Conservation (phyloP, 35 echinoderm and acorn worm species). For the Nesometra sesokonis region DNA sequence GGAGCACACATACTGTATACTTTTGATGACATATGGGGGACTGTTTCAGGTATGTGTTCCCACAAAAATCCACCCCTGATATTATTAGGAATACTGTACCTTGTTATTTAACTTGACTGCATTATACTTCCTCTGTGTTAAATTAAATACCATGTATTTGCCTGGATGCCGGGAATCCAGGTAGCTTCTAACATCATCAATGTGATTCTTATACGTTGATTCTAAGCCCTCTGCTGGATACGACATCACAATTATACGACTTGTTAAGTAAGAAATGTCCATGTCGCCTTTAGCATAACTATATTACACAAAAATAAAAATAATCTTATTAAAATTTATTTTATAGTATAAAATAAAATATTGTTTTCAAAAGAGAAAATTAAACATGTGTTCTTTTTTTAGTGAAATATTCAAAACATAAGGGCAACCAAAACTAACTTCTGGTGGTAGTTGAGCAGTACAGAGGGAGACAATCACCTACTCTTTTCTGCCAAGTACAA, state of each 20-base stretch:
- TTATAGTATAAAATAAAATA: too few species aligned
- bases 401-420: too few species aligned
- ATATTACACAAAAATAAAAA: neutral
- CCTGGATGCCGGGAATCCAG: conserved; percentile 63
- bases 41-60: too few species aligned
- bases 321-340: neutral
- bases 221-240: conserved; percentile 90
- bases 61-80: too few species aligned
- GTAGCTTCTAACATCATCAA: conserved; percentile 81
- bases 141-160: conserved; percentile 84
- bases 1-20: too few species aligned
- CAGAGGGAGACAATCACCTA: too few species aligned
- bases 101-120: conserved; percentile 82
- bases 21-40: too few species aligned
- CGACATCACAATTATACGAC: conserved; percentile 86
- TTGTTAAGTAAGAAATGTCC: conserved; percentile 73
- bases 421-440: too few species aligned
- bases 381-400: too few species aligned
- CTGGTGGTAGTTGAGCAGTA: too few species aligned
- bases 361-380: too few species aligned
- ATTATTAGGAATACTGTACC: conserved; percentile 48
- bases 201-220: conserved; percentile 87
- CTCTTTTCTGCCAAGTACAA: too few species aligned
- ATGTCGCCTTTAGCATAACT: conserved; percentile 85
- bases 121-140: conserved; percentile 64